A percentile compares a stretch with the other conserved stretches of the same genome.
phyloP scores from a whole-genome alignment of 2,797 vertebrate species.

The Parambassis ranga region DNA sequence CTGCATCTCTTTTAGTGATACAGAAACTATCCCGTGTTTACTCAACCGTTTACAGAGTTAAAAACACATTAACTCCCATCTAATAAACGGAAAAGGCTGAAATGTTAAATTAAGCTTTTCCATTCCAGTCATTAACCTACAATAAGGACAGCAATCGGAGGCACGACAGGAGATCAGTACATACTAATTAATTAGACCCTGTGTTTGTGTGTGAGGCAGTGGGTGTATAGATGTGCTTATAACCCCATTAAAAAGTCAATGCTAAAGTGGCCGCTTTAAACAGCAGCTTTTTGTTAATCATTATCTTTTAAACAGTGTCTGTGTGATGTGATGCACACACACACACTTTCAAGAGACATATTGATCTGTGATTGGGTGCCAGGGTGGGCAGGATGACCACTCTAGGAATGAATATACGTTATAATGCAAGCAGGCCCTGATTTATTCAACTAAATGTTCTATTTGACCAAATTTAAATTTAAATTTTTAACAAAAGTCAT shows the following conservation, averaged over 20 bases:
- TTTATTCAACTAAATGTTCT: too few species aligned
- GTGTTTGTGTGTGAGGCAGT: neutral
- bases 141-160: slow-evolving; percentile 21
- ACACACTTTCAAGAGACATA: neutral
- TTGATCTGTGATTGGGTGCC: slow-evolving; percentile 20
- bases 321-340: slow-evolving; percentile 1
- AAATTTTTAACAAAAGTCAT: too few species aligned
- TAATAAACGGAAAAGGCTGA: slow-evolving; percentile 13
- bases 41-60: neutral
- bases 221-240: slow-evolving; percentile 6
- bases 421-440: too few species aligned
- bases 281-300: slow-evolving; percentile 59
- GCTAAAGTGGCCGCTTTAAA: slow-evolving; percentile 49
- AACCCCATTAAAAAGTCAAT: slow-evolving; percentile 68
- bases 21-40: neutral
- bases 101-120: slow-evolving; percentile 35
- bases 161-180: slow-evolving; percentile 8
- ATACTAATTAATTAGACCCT: slow-evolving; percentile 39
- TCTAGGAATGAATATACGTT: too few species aligned
- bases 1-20: neutral
- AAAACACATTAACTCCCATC: slow-evolving; percentile 9
- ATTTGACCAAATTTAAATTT: too few species aligned
- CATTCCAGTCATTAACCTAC: slow-evolving; percentile 48
- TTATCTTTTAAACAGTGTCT: slow-evolving; percentile 51
- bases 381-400: too few species aligned